Evolutionary conservation across 1,140 invertebrate genomes (phyloP).

Genomic region (Sarcophaga bullata): DNA sequence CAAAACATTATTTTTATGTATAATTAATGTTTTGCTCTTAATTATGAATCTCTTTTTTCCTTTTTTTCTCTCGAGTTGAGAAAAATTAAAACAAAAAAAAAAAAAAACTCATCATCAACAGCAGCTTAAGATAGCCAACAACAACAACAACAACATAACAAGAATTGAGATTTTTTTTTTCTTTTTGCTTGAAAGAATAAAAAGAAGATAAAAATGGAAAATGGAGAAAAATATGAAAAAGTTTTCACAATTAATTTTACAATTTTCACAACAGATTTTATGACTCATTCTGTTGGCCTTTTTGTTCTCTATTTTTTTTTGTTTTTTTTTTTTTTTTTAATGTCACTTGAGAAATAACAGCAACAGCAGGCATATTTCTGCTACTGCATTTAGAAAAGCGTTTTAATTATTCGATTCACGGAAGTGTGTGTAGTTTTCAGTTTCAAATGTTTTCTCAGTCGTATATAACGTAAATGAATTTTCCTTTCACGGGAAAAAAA

Average conservation of each 20-base stretch:
- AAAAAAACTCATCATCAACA: too few species aligned
- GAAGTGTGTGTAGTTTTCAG: too few species aligned
- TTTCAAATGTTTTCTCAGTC: too few species aligned
- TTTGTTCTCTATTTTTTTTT: too few species aligned
- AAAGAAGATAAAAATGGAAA: too few species aligned
- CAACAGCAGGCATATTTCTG: not conserved
- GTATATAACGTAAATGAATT: too few species aligned
- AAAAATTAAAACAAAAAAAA: too few species aligned
- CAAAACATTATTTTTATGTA: slow-evolving; percentile 29
- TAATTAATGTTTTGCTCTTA: slow-evolving; percentile 28
- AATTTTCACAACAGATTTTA: slow-evolving; percentile 5
- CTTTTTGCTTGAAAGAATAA: too few species aligned
- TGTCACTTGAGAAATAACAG: not conserved
- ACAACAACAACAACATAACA: not conserved
- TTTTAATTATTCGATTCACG: not conserved
- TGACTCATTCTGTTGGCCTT: not conserved
- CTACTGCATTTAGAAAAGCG: not conserved
- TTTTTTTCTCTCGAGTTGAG: not conserved
- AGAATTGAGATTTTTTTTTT: too few species aligned
- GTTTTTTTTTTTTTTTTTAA: too few species aligned
- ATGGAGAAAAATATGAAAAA: not conserved
- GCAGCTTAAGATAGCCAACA: not conserved
- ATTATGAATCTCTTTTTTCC: not conserved
- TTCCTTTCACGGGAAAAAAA: too few species aligned
- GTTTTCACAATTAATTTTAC: slow-evolving; percentile 35